Evolutionary conservation across 2,888 invertebrate species (phyloP), one percentile per base, ranked within the genome.

Genomic region (Mythimna vitellina): DNA sequence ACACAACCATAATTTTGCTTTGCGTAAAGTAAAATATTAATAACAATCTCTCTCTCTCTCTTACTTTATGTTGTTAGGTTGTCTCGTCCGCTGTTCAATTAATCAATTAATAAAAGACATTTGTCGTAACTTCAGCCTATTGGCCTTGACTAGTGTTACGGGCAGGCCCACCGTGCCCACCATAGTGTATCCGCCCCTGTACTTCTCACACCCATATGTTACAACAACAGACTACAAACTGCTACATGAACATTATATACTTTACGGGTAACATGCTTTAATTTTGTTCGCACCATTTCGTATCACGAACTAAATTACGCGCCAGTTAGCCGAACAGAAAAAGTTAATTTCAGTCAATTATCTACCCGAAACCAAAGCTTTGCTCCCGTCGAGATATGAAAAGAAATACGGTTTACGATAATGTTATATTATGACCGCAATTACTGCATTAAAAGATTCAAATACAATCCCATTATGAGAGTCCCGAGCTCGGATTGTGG

Each of bases 391-490:
- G 54, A 56, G 12, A 29, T 42, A n/a, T 53, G 22, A 61, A 63
- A 35, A 73, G 42, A 79, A 79, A 65, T 49, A 65, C n/a, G 32
- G 17, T n/a, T 29, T 17, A 61, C 4, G 49, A 46, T 72, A 78
- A 72, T 63, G 22, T 32, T 42, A 57, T 53, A 38, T 51, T 56
- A 69, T 38, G 51, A 63, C 22, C 46, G 29, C 69, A 77, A 77
- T 82, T 67, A 77, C 69, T 64, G 38, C 38, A 67, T 76, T 56
- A 69, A 62, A 70, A 71, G 64, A 80, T 77, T 66, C 62, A 62
- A 77, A 68, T 51, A 77, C 61, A 73, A 69, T 71, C 14, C 42
- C 56, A 66, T 70, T 72, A 71, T 58, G 46, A 62, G 46, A 53
- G 54, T 46, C 56, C 38, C 29, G 32, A 25, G 51, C 66, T 63